Conservation (phyloP, 2,797 vertebrate genomes). For the Mus spretus region DNA sequence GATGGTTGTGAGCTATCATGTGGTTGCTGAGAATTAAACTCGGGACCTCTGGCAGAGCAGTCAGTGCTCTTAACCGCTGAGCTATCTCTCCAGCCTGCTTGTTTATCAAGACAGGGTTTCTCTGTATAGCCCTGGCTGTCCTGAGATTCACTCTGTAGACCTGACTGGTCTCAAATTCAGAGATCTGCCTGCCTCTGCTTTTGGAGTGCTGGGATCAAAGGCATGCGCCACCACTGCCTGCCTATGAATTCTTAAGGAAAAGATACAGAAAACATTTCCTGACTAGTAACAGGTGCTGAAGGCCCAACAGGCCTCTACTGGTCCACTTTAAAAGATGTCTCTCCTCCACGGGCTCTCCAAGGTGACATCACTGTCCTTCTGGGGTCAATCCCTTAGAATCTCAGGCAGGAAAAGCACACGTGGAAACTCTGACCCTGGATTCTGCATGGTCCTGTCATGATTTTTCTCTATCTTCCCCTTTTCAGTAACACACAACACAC, state of each 20-base stretch:
- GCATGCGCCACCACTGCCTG: neutral
- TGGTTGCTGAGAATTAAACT: too few relatives aligned
- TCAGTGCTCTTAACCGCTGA: too few relatives aligned
- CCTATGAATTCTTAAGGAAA: conserved; percentile 45
- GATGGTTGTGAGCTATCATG: too few relatives aligned
- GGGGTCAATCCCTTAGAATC: neutral
- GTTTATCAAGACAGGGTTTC: neutral
- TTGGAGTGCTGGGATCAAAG: neutral
- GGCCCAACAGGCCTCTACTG: conserved; percentile 26
- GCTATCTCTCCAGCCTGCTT: neutral
- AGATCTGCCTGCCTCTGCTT: neutral
- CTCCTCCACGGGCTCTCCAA: neutral
- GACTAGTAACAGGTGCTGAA: conserved; percentile 30
- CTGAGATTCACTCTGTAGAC: neutral
- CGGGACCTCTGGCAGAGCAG: too few relatives aligned
- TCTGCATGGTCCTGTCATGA: neutral
- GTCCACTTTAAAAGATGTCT: conserved; percentile 17
- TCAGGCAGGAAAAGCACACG: neutral
- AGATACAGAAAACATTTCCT: neutral
- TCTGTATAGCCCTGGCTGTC: neutral
- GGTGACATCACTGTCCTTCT: neutral
- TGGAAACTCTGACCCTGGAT: neutral
- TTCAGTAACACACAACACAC: conserved; percentile 20
- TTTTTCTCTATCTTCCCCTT: conserved; percentile 37
- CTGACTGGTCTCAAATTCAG: neutral